Conservation (phyloP, 2,888 invertebrate genomes). For the Cenopis cana region DNA sequence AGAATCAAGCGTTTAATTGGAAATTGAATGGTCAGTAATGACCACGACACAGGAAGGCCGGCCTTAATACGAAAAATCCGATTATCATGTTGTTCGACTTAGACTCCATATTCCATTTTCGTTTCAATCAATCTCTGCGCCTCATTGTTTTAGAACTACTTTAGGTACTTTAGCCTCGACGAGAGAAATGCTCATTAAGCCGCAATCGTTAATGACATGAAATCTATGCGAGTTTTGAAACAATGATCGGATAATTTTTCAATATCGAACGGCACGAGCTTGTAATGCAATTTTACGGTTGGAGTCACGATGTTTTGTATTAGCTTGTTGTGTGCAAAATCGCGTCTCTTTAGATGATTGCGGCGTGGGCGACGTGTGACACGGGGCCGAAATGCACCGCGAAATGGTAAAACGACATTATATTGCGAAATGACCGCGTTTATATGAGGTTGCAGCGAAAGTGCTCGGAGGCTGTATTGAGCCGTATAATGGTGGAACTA, state of each 20-base stretch:
- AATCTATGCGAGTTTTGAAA: constrained; percentile 65
- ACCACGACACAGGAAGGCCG: constrained; percentile 76
- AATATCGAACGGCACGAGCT: constrained; percentile 68
- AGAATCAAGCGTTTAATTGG: constrained; percentile 83
- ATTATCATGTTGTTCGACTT: constrained; percentile 62
- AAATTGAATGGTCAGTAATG: constrained; percentile 81
- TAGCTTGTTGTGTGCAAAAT: constrained; percentile 49
- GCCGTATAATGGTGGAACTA: constrained; percentile 53
- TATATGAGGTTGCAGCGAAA: constrained; percentile 52
- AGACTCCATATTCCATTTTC: constrained; percentile 54
- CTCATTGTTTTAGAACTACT: constrained; percentile 52
- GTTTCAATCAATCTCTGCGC: constrained; percentile 49
- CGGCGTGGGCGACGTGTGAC: constrained; percentile 49
- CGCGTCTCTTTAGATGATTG: constrained; percentile 50
- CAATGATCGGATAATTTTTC: constrained; percentile 64
- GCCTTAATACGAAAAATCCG: constrained; percentile 72
- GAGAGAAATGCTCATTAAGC: constrained; percentile 62
- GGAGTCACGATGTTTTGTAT: constrained; percentile 58
- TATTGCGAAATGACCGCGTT: constrained; percentile 49
- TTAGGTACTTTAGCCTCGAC: constrained; percentile 50
- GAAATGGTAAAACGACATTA: constrained; percentile 47
- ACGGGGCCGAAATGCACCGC: constrained; percentile 47
- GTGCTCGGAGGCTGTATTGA: constrained; percentile 53
- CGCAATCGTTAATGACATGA: constrained; percentile 59
- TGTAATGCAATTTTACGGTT: constrained; percentile 59